phyloP scores from a whole-genome alignment of 2,888 invertebrate genomes.

The Parthenolecanium corni region DNA sequence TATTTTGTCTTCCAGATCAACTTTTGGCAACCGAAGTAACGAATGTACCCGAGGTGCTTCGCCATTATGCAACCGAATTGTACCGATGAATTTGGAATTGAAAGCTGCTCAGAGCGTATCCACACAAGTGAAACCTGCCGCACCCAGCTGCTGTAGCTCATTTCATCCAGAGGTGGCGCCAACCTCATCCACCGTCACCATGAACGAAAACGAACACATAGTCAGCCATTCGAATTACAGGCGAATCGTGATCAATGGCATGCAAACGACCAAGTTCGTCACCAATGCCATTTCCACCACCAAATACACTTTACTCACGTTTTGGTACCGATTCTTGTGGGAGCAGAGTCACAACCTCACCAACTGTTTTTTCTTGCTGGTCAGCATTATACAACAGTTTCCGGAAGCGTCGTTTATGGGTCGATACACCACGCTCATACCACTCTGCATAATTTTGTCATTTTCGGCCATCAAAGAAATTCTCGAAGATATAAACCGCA shows the following conservation, averaged over 20 bases:
- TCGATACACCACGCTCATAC: constrained; percentile 28
- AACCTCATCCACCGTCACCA: no score
- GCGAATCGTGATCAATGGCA: constrained; percentile 1
- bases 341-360: constrained; percentile 21
- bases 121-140: no score
- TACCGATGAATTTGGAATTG: no score
- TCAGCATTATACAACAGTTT: constrained; percentile 29
- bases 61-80: no score
- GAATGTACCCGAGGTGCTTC: no score
- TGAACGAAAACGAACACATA: neutral
- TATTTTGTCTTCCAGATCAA: no score
- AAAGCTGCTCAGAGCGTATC: no score
- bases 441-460: constrained; percentile 17
- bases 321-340: constrained; percentile 12
- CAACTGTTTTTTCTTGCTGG: constrained; percentile 20
- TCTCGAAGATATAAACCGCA: constrained; percentile 38
- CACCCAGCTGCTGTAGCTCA: no score
- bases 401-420: constrained; percentile 29
- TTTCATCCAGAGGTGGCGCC: no score
- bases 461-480: constrained; percentile 24
- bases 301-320: constrained; percentile 15
- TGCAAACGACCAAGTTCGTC: constrained; percentile 38
- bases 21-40: no score
- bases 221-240: neutral
- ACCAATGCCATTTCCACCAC: constrained; percentile 17